These are phyloP conservation scores for Picus viridis DNA, from an alignment of 2,797 vertebrate species.

Conservation along the genomic window DNA sequence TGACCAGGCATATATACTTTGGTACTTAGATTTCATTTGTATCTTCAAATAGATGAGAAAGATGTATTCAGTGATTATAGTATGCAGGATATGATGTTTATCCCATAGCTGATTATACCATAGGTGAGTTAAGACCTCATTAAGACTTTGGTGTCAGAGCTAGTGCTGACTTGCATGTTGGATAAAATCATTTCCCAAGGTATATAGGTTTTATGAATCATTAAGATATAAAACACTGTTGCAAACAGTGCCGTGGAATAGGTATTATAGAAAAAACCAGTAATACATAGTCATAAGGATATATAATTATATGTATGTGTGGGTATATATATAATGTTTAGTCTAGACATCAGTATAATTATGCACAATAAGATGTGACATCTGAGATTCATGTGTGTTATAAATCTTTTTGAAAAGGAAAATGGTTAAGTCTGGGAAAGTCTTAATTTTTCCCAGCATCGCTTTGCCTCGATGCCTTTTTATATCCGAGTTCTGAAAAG, in stretches of 20 bases:
- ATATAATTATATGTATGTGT: slow-evolving; percentile 67
- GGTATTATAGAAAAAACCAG: slow-evolving; percentile 61
- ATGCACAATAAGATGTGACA: slow-evolving; percentile 73
- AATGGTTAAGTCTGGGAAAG: slow-evolving; percentile 66
- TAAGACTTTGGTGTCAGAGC: slow-evolving; percentile 61
- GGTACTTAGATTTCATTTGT: slow-evolving; percentile 35
- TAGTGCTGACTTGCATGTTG: slow-evolving; percentile 68
- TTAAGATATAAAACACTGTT: slow-evolving; percentile 56
- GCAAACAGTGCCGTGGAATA: slow-evolving; percentile 28
- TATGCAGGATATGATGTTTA: slow-evolving; percentile 59
- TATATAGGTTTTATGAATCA: slow-evolving; percentile 71
- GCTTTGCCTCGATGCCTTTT: slow-evolving; percentile 10
- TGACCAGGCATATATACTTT: slow-evolving; percentile 53
- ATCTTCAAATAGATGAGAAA: slow-evolving; percentile 67
- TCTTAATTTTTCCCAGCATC: slow-evolving; percentile 50
- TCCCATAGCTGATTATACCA: slow-evolving; percentile 61
- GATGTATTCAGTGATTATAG: slow-evolving; percentile 45
- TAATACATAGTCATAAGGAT: slow-evolving; percentile 71
- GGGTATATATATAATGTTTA: slow-evolving; percentile 72
- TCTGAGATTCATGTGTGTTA: slow-evolving; percentile 66
- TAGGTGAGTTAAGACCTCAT: slow-evolving; percentile 66
- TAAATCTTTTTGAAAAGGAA: slow-evolving; percentile 66
- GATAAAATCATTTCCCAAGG: slow-evolving; percentile 70
- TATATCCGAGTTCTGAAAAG: slow-evolving; percentile 16
- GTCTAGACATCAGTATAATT: slow-evolving; percentile 73